Conservation (phyloP, 2,113 vertebrate species). For the Macrotis lagotis region DNA sequence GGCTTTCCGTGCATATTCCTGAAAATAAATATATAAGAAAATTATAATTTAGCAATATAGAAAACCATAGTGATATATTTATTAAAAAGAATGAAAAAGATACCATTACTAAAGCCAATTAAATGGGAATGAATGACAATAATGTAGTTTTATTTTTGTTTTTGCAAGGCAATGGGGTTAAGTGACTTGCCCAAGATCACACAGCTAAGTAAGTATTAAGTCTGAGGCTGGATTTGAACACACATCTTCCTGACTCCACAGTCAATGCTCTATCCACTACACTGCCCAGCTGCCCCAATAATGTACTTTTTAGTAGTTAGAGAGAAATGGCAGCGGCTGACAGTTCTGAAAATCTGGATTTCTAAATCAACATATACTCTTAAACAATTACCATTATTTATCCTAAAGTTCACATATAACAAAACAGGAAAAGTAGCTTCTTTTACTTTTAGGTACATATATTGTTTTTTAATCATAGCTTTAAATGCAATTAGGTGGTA, state of each 20-base stretch:
- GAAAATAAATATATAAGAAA: conserved; percentile 39
- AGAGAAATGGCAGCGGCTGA: not conserved
- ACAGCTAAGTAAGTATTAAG: too few relatives aligned
- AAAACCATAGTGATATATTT: not conserved
- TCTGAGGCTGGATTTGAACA: too few relatives aligned
- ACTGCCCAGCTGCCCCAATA: too few relatives aligned
- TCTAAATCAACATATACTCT: not conserved
- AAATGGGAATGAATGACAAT: conserved; percentile 25
- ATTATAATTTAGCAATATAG: not conserved
- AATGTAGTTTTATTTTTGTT: too few relatives aligned
- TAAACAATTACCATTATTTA: conserved; percentile 23
- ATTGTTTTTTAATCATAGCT: not conserved
- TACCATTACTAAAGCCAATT: conserved; percentile 42
- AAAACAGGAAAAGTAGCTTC: not conserved
- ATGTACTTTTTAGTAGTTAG: not conserved
- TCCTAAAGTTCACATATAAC: not conserved
- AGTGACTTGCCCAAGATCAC: too few relatives aligned
- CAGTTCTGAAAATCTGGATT: not conserved
- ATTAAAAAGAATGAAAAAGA: conserved; percentile 23
- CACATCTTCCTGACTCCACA: too few relatives aligned
- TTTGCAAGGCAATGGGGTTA: too few relatives aligned
- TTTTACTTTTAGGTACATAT: not conserved
- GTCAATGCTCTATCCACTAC: too few relatives aligned
- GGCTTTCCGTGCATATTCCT: conserved; percentile 96
- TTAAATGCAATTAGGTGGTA: not conserved